Conservation (phyloP, 2,888 invertebrate genomes). For the Drosophila flavopinicola region DNA sequence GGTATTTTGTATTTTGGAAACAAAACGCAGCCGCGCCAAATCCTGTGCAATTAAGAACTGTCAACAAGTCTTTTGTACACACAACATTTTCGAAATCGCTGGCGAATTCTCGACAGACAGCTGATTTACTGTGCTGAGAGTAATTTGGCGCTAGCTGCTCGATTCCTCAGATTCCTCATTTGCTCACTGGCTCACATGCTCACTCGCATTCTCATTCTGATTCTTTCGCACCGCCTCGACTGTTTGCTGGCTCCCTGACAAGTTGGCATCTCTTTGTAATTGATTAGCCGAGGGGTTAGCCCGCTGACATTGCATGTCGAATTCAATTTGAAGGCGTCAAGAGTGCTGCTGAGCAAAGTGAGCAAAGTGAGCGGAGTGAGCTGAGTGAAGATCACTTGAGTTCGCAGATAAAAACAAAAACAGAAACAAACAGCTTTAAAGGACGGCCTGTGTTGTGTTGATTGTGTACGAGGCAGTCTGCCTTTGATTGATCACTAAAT, state of each 20-base stretch:
- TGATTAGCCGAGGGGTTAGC: slow-evolving; percentile 72
- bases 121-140: slow-evolving; percentile 76
- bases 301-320: slow-evolving; percentile 72
- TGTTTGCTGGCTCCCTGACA: slow-evolving; percentile 62
- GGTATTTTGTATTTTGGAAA: too few relatives aligned
- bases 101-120: slow-evolving; percentile 64
- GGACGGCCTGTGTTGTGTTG: slow-evolving; percentile 2
- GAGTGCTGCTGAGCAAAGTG: slow-evolving; percentile 20
- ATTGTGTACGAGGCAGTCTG: slow-evolving; percentile 45
- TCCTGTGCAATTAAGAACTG: slow-evolving; percentile 78
- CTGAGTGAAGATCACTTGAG: slow-evolving; percentile 43
- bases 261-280: slow-evolving; percentile 79
- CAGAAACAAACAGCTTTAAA: slow-evolving; percentile 17
- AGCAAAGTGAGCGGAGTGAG: slow-evolving; percentile 3
- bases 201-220: slow-evolving; percentile 26
- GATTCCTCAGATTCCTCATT: slow-evolving; percentile 36
- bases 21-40: slow-evolving; percentile 25
- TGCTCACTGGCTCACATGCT: too few relatives aligned
- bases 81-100: slow-evolving; percentile 67
- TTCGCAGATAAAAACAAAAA: slow-evolving; percentile 31
- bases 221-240: slow-evolving; percentile 14
- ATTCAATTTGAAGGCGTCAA: slow-evolving; percentile 53
- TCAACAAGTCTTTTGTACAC: slow-evolving; percentile 78
- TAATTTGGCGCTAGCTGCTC: slow-evolving; percentile 76
- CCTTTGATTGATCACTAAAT: slow-evolving; percentile 46